Conservation (phyloP, 92 coral and sea anemone genomes). For the Actinostola sp. region DNA sequence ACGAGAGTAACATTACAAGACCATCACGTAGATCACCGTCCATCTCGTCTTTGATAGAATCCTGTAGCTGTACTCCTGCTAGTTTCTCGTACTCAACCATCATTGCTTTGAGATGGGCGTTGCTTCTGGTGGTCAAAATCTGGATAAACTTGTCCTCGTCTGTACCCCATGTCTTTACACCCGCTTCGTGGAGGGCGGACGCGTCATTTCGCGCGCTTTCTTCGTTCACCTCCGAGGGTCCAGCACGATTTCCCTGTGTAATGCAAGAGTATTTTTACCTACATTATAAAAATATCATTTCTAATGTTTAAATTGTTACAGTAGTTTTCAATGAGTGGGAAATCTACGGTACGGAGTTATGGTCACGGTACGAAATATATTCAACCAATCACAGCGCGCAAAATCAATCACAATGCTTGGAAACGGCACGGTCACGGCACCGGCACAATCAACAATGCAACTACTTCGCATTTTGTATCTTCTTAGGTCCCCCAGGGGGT, state of each 20-base stretch:
- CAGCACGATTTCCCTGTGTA: conserved; percentile 52
- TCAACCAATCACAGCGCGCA: too few relatives aligned
- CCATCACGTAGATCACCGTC: conserved; percentile 54
- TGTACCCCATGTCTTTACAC: conserved; percentile 76
- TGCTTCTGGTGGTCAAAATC: conserved; percentile 60
- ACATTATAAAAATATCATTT: neutral
- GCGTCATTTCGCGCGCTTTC: conserved; percentile 47
- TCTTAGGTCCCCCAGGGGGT: too few relatives aligned
- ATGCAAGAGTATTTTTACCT: neutral
- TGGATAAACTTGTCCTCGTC: conserved; percentile 72
- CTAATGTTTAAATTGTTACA: neutral
- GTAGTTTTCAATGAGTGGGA: too few relatives aligned
- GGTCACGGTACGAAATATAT: too few relatives aligned
- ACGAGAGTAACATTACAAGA: conserved; percentile 36
- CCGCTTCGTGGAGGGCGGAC: conserved; percentile 59
- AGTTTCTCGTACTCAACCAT: conserved; percentile 68
- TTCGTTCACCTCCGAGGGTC: conserved; percentile 31
- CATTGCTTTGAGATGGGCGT: conserved; percentile 53
- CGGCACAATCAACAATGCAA: too few relatives aligned
- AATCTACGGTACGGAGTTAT: too few relatives aligned
- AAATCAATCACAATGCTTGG: too few relatives aligned
- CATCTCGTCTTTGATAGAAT: conserved; percentile 54
- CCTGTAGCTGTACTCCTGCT: conserved; percentile 21
- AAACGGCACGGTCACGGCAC: too few relatives aligned
- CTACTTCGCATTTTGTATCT: too few relatives aligned